Evolutionary conservation across 2,797 vertebrate species (phyloP).

Genomic region (Channa striata): DNA sequence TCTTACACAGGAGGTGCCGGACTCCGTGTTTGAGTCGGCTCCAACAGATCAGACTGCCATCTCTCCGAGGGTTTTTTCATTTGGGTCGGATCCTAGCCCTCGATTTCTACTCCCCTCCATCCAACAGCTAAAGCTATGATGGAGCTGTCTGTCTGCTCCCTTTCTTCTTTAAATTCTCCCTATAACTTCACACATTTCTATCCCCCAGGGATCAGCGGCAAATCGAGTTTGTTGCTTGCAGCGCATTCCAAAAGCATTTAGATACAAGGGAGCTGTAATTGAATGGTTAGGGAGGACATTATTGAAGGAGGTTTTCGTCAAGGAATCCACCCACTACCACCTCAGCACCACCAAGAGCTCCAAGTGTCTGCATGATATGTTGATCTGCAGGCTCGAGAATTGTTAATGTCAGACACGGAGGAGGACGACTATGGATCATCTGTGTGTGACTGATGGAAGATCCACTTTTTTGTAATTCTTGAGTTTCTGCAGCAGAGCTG

Average conservation of each 20-base stretch:
- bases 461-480: slow-evolving; percentile 41
- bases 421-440: slow-evolving; percentile 33
- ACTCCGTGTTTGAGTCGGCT: slow-evolving; percentile 55
- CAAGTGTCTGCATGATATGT: slow-evolving; percentile 49
- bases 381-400: slow-evolving; percentile 42
- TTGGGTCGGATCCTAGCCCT: slow-evolving; percentile 49
- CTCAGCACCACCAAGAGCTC: slow-evolving; percentile 28
- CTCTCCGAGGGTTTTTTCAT: slow-evolving; percentile 68
- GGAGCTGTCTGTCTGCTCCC: slow-evolving; percentile 35
- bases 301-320: slow-evolving; percentile 76
- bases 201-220: slow-evolving; percentile 65
- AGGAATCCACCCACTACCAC: slow-evolving; percentile 57
- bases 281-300: slow-evolving; percentile 81
- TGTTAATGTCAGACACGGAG: slow-evolving; percentile 45
- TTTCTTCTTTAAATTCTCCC: slow-evolving; percentile 63
- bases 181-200: slow-evolving; percentile 62
- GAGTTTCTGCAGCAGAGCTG: slow-evolving; percentile 8
- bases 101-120: slow-evolving; percentile 13
- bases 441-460: slow-evolving; percentile 34
- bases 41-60: slow-evolving; percentile 50
- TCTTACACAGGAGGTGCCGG: slow-evolving; percentile 56
- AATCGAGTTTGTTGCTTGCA: slow-evolving; percentile 72
- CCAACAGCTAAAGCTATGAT: slow-evolving; percentile 51
- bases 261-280: slow-evolving; percentile 79
- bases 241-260: slow-evolving; percentile 72